phyloP scores from a whole-genome alignment of 2,888 invertebrate species.

The Hartigia nigra region DNA sequence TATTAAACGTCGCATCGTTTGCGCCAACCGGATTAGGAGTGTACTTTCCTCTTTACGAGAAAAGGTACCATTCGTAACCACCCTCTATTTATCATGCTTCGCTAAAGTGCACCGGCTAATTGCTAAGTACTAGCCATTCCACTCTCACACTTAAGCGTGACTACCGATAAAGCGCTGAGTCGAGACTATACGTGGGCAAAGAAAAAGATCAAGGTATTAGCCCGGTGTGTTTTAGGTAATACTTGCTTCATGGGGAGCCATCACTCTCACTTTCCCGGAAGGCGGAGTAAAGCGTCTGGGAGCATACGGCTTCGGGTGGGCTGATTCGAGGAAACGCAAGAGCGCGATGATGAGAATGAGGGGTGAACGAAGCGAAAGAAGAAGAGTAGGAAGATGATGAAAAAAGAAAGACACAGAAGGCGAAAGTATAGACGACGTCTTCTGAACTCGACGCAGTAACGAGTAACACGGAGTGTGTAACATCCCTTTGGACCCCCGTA shows the following conservation, averaged over 20 bases:
- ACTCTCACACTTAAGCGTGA: not conserved
- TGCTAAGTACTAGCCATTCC: not conserved
- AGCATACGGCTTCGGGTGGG: not conserved
- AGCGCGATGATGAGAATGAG: conserved; percentile 7
- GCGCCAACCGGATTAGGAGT: not conserved
- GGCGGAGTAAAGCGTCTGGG: not conserved
- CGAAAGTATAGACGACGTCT: conserved; percentile 4
- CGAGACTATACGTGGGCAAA: not conserved
- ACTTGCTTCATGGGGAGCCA: conserved; percentile 32
- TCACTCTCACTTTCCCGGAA: conserved; percentile 30
- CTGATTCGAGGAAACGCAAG: not conserved
- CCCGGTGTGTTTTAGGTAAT: conserved; percentile 28
- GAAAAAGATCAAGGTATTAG: conserved; percentile 19
- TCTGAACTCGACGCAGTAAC: not conserved
- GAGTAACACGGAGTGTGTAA: conserved; percentile 1
- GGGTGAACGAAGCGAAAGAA: conserved; percentile 3
- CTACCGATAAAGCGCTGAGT: not conserved
- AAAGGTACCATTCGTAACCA: not conserved
- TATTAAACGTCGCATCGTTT: not conserved
- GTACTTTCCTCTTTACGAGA: not conserved
- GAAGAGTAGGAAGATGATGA: conserved; percentile 15
- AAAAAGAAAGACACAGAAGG: conserved; percentile 7
- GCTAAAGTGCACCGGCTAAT: not conserved
- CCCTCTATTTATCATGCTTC: not conserved
- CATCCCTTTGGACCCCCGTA: conserved; percentile 1